Percentiles rank a stretch among this genome's conserved stretches.
Evolutionary conservation across 2,797 vertebrate species (phyloP).

Genomic region (Echiichthys vipera): DNA sequence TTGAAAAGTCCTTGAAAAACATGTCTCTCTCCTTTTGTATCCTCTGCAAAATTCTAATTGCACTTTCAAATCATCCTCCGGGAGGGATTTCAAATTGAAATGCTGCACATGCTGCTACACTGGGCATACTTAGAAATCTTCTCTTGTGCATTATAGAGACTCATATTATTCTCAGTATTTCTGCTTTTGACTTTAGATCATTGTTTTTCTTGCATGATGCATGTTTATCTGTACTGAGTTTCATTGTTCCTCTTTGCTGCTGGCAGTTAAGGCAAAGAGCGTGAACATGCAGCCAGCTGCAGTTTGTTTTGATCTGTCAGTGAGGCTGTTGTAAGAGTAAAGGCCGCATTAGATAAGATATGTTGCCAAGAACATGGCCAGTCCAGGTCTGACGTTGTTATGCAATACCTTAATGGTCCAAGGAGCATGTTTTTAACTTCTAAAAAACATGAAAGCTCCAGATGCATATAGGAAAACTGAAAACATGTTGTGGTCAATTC

Average conservation of each 20-base stretch:
- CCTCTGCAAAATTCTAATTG: constrained; percentile 66
- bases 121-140: constrained; percentile 28
- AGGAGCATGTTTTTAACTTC: constrained; percentile 57
- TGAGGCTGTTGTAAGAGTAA: constrained; percentile 40
- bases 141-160: constrained; percentile 29
- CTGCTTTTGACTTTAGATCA: background rate
- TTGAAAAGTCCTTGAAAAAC: constrained; percentile 78
- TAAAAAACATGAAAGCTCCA: constrained; percentile 18
- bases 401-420: constrained; percentile 46
- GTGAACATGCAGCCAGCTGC: constrained; percentile 36
- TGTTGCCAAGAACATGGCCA: constrained; percentile 50
- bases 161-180: constrained; percentile 6
- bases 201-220: constrained; percentile 20
- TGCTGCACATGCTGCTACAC: constrained; percentile 20
- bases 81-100: constrained; percentile 59
- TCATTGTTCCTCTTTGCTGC: constrained; percentile 46
- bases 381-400: constrained; percentile 49
- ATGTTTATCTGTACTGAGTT: constrained; percentile 22
- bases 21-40: constrained; percentile 45
- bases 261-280: constrained; percentile 31
- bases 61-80: constrained; percentile 52
- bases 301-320: constrained; percentile 55
- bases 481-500: constrained; percentile 69
- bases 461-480: constrained; percentile 19
- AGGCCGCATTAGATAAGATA: constrained; percentile 65